These are phyloP conservation scores for Sycobia sp. DNA, from an alignment of 1,140 invertebrate genomes.

Conservation along the genomic window DNA sequence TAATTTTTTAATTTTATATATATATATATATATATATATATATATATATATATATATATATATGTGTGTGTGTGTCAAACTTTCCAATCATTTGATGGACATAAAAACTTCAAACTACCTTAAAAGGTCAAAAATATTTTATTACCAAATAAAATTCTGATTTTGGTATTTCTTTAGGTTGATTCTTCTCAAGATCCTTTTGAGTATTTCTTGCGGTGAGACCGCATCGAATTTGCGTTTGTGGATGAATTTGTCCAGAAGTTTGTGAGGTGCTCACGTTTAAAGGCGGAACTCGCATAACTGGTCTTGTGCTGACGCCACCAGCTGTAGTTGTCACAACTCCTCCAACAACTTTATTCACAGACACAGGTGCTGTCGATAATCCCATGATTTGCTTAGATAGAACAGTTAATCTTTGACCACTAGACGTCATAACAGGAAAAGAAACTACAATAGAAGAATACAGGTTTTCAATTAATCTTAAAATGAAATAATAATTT, in stretches of 20 bases:
- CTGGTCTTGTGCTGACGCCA: slow-evolving; percentile 49
- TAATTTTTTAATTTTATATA: no score
- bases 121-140: no score
- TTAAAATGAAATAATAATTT: not conserved
- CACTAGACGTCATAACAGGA: slow-evolving; percentile 60
- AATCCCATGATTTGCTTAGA: slow-evolving; percentile 61
- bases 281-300: slow-evolving; percentile 61
- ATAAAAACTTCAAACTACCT: no score
- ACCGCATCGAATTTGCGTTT: slow-evolving; percentile 42
- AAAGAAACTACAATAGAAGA: slow-evolving; percentile 51
- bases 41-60: no score
- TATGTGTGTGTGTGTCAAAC: no score
- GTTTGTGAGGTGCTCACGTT: slow-evolving; percentile 52
- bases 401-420: slow-evolving; percentile 64
- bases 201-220: slow-evolving; percentile 47
- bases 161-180: slow-evolving; percentile 53
- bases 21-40: no score
- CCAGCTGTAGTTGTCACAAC: slow-evolving; percentile 49
- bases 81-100: no score
- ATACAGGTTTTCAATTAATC: slow-evolving; percentile 13
- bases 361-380: slow-evolving; percentile 44
- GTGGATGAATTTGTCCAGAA: slow-evolving; percentile 36
- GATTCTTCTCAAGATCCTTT: slow-evolving; percentile 48
- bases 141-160: slow-evolving; percentile 61
- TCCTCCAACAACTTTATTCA: slow-evolving; percentile 51